Evolutionary conservation across 2,797 vertebrate genomes (phyloP).

Genomic region (Pangasius mekongensis): DNA sequence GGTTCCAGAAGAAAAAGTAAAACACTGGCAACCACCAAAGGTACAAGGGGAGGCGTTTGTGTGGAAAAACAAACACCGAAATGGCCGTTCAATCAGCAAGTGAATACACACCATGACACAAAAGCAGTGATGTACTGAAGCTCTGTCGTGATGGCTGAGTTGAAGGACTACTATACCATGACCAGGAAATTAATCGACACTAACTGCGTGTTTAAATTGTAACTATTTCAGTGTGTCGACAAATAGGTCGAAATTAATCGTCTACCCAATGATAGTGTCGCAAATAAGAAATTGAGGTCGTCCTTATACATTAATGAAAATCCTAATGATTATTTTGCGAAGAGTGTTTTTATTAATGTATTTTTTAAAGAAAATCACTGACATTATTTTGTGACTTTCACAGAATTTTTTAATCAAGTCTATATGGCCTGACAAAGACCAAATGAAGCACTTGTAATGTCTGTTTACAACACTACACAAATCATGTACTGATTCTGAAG

Average conservation of each 20-base stretch:
- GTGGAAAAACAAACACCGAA: conserved; percentile 75
- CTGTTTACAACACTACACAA: not conserved
- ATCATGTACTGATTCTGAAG: not conserved
- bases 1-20: conserved; percentile 42
- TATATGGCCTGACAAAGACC: not conserved
- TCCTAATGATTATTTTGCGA: not conserved
- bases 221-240: not conserved
- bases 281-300: not conserved
- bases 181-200: conserved; percentile 42
- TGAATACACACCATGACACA: conserved; percentile 61
- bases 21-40: conserved; percentile 26
- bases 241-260: not conserved
- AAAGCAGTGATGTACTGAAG: conserved; percentile 38
- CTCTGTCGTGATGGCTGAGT: conserved; percentile 39
- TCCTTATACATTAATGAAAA: not conserved
- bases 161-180: conserved; percentile 32
- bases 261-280: not conserved
- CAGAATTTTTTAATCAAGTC: not conserved
- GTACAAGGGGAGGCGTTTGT: conserved; percentile 37
- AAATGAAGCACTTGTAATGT: not conserved
- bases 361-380: not conserved
- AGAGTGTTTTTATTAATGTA: not conserved
- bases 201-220: not conserved
- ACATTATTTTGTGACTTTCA: not conserved
- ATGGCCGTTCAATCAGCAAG: conserved; percentile 60